Percentiles rank a stretch among this genome's conserved stretches.
Conservation (phyloP, 2,113 vertebrate species). For the Pao palembangensis region DNA sequence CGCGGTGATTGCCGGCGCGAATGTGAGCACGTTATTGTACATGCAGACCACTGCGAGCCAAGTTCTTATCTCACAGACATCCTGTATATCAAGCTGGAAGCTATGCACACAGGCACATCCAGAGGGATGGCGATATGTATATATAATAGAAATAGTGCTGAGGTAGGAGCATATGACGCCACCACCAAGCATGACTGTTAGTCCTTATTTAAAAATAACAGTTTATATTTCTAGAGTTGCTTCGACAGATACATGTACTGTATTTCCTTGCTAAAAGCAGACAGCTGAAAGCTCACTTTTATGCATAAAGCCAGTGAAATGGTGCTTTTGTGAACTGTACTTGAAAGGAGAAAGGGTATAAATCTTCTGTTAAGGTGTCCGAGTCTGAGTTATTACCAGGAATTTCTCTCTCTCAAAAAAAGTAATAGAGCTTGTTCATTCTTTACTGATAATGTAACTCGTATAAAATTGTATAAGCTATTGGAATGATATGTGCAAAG, state of each 20-base stretch:
- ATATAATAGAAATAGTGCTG: slow-evolving; percentile 42
- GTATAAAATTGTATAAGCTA: slow-evolving; percentile 61
- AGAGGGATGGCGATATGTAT: slow-evolving; percentile 28
- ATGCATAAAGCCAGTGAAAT: slow-evolving; percentile 55
- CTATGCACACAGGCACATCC: slow-evolving; percentile 38
- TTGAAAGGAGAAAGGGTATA: slow-evolving; percentile 50
- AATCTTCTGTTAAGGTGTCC: slow-evolving; percentile 11
- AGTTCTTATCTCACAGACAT: slow-evolving; percentile 11
- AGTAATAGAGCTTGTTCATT: slow-evolving; percentile 49
- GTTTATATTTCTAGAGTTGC: slow-evolving; percentile 69
- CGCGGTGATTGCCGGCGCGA: slow-evolving; percentile 31
- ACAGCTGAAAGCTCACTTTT: slow-evolving; percentile 31
- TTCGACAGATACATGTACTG: slow-evolving; percentile 61
- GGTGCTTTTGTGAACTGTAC: slow-evolving; percentile 52
- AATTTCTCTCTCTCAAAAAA: slow-evolving; percentile 30
- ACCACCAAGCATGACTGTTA: slow-evolving; percentile 67
- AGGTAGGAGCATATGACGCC: slow-evolving; percentile 50
- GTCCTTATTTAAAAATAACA: slow-evolving; percentile 48
- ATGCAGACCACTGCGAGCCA: slow-evolving; percentile 32
- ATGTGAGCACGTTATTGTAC: slow-evolving; percentile 53
- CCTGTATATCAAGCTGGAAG: slow-evolving; percentile 26
- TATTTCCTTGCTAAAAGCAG: slow-evolving; percentile 40
- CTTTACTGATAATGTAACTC: slow-evolving; percentile 61
- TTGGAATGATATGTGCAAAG: slow-evolving; percentile 52
- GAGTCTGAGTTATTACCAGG: slow-evolving; percentile 11